Percentiles rank a stretch among this genome's conserved stretches.
These are phyloP conservation scores for Polydrusus tereticollis DNA, from an alignment of 2,888 invertebrate genomes.

Conservation along the genomic window DNA sequence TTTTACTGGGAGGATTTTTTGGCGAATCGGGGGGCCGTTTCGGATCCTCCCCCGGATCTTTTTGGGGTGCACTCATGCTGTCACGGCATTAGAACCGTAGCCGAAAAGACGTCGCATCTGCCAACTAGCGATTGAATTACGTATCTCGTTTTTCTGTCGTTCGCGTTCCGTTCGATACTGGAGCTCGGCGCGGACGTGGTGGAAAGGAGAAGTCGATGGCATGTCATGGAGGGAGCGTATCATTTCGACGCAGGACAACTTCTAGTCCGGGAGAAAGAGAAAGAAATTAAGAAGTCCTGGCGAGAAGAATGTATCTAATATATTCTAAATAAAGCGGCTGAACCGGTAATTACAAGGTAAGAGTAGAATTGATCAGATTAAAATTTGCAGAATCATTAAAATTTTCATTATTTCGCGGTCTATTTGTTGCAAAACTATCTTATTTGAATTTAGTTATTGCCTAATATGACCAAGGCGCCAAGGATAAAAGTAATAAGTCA, in stretches of 20 bases:
- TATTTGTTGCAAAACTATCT: background rate
- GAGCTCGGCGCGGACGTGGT: conserved; percentile 54
- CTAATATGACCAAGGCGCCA: too few species aligned
- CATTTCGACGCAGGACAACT: conserved; percentile 39
- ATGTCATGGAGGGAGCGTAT: conserved; percentile 54
- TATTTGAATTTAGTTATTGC: too few species aligned
- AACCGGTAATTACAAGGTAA: background rate
- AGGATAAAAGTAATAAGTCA: too few species aligned
- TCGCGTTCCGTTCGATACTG: conserved; percentile 65
- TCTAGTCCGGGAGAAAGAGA: conserved; percentile 20
- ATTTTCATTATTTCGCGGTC: background rate
- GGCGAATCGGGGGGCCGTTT: conserved; percentile 61
- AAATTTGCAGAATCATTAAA: background rate
- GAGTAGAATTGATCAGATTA: background rate
- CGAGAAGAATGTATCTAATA: background rate
- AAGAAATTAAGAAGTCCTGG: background rate
- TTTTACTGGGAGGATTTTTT: conserved; percentile 65
- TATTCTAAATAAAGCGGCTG: background rate
- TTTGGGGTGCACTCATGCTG: conserved; percentile 57
- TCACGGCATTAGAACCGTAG: conserved; percentile 49
- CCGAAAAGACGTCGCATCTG: conserved; percentile 50
- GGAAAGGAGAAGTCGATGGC: conserved; percentile 54
- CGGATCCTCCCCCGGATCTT: conserved; percentile 56
- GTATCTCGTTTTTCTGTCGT: conserved; percentile 51
- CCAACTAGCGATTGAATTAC: conserved; percentile 48